phyloP scores from a whole-genome alignment of 2,797 vertebrate genomes.

The Syngnathus acus region DNA sequence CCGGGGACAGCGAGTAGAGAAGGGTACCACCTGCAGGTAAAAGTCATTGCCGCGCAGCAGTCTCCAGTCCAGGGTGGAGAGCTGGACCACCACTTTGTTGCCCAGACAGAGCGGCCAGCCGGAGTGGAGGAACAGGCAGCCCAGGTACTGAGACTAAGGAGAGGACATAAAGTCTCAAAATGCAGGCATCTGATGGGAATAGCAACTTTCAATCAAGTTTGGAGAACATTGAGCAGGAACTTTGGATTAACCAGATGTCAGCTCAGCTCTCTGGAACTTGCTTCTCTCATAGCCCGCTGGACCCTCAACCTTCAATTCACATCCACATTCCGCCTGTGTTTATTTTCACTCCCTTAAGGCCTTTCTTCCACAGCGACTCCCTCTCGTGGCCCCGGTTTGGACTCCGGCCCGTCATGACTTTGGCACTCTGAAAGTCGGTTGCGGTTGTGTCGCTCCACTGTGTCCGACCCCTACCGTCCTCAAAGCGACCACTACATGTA shows the following conservation, averaged over 20 bases:
- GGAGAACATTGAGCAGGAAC: neutral
- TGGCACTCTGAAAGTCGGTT: slow-evolving; percentile 38
- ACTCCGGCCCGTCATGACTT: neutral
- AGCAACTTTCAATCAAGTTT: neutral
- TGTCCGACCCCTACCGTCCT: slow-evolving; percentile 39
- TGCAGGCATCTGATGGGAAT: neutral
- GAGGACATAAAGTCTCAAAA: neutral
- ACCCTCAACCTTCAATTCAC: neutral
- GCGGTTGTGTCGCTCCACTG: slow-evolving; percentile 44
- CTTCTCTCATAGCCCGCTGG: neutral
- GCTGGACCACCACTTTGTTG: slow-evolving; percentile 84
- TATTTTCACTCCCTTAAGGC: slow-evolving; percentile 11
- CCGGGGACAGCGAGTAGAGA: slow-evolving; percentile 79
- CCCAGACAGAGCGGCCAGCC: slow-evolving; percentile 88
- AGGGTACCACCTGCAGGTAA: slow-evolving; percentile 90
- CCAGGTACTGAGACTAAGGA: slow-evolving; percentile 83
- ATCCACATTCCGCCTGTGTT: neutral
- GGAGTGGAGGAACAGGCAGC: slow-evolving; percentile 86
- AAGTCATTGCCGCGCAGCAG: slow-evolving; percentile 83
- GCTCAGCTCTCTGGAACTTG: neutral
- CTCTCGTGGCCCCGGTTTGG: slow-evolving; percentile 13
- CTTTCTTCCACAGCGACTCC: slow-evolving; percentile 6
- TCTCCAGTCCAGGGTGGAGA: slow-evolving; percentile 88
- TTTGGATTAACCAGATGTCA: neutral
- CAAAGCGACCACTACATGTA: slow-evolving; percentile 48